Conservation (phyloP, 2,113 vertebrate species). For the Caracal caracal region DNA sequence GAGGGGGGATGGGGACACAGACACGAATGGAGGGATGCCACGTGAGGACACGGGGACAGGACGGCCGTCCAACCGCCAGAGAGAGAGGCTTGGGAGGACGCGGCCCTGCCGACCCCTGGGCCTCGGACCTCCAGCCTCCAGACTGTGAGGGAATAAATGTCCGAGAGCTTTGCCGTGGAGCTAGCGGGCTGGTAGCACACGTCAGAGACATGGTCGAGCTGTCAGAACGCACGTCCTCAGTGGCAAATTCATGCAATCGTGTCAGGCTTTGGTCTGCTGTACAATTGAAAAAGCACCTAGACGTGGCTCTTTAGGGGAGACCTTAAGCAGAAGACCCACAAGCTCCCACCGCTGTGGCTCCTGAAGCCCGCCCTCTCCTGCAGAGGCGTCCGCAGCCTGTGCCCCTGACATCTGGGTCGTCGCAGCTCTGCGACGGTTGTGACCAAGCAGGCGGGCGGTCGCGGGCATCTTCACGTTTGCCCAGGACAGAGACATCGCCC, state of each 20-base stretch:
- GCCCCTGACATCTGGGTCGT: no score
- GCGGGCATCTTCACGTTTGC: rapidly evolving
- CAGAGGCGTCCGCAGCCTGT: no score
- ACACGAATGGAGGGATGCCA: rapidly evolving
- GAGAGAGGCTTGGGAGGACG: neutral
- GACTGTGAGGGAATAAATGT: neutral
- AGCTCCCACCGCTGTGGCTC: rapidly evolving
- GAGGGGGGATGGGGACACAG: neutral
- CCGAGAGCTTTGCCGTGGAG: no score
- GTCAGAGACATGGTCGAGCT: rapidly evolving
- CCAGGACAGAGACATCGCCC: neutral
- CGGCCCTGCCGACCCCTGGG: rapidly evolving
- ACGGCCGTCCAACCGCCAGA: rapidly evolving
- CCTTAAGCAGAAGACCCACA: no score
- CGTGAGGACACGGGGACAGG: neutral
- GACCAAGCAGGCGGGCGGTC: no score
- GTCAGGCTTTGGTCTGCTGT: neutral
- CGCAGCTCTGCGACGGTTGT: rapidly evolving
- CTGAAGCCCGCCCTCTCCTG: rapidly evolving
- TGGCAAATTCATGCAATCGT: rapidly evolving
- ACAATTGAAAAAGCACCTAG: rapidly evolving
- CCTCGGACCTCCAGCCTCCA: neutral
- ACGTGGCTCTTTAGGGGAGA: neutral
- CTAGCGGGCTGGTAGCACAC: rapidly evolving
- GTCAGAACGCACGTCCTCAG: rapidly evolving